These are phyloP conservation scores for Chroicocephalus ridibundus DNA, from an alignment of 2,113 vertebrate species.

Conservation along the genomic window DNA sequence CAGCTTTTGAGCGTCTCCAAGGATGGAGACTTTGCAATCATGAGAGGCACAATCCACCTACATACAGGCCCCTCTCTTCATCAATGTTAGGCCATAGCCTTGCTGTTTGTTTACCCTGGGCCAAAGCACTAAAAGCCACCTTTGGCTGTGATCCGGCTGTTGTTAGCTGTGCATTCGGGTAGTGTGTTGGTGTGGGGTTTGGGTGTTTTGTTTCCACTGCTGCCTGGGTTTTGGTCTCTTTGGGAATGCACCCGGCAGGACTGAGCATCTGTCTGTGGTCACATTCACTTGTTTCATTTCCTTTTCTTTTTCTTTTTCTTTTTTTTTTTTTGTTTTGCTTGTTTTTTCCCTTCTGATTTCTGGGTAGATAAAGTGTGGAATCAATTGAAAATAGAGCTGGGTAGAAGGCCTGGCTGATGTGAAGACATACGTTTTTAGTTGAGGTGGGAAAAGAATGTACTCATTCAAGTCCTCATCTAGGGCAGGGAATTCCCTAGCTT, in stretches of 20 bases:
- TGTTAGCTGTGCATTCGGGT: neutral
- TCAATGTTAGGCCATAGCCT: rapidly evolving
- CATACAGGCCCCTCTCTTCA: neutral
- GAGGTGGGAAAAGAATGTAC: neutral
- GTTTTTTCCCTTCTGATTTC: neutral
- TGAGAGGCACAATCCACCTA: neutral
- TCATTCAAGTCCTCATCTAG: neutral
- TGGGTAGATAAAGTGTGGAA: neutral
- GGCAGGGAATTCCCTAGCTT: constrained; percentile 75
- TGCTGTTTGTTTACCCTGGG: neutral
- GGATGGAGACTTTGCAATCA: neutral
- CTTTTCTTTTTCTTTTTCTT: neutral
- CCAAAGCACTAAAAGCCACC: neutral
- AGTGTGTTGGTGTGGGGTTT: neutral
- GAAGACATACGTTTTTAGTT: neutral
- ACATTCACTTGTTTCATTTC: neutral
- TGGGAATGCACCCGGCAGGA: neutral
- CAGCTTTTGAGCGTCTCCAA: neutral
- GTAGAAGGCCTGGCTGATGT: neutral
- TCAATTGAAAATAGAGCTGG: neutral
- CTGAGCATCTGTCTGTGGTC: neutral
- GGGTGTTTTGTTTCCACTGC: neutral
- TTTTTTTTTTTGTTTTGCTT: neutral
- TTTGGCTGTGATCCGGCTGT: neutral
- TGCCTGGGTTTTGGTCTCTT: neutral